Percentiles rank a stretch among this genome's conserved stretches.
Evolutionary conservation across 2,113 vertebrate genomes (phyloP).

Genomic region (Ictalurus punctatus): DNA sequence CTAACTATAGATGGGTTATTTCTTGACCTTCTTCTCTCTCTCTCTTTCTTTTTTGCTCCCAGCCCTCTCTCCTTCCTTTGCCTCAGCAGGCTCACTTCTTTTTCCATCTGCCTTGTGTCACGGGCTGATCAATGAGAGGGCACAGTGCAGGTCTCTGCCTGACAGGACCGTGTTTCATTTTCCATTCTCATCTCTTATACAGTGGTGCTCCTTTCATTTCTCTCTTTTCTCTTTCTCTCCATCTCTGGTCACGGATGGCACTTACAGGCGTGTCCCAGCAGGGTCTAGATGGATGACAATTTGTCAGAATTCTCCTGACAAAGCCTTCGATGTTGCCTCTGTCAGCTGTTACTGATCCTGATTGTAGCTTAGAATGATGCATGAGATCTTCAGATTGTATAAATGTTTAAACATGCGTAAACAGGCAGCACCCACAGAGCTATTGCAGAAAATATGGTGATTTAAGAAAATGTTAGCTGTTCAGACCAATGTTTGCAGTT

Average conservation of each 20-base stretch:
- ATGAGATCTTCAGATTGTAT: not conserved
- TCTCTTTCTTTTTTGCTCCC: not conserved
- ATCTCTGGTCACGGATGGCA: conserved; percentile 19
- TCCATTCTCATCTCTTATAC: conserved; percentile 4
- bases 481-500: not conserved
- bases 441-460: not conserved
- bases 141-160: conserved; percentile 40
- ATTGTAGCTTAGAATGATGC: conserved; percentile 15
- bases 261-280: conserved; percentile 34
- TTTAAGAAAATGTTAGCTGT: conserved; percentile 12
- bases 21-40: conserved; percentile 1
- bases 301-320: conserved; percentile 40
- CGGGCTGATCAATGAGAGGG: conserved; percentile 50
- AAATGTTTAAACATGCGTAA: not conserved
- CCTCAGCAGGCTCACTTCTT: conserved; percentile 16
- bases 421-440: not conserved
- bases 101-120: conserved; percentile 44
- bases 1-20: not conserved
- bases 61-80: conserved; percentile 2
- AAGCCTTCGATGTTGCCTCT: conserved; percentile 1
- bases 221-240: not conserved
- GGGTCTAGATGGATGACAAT: conserved; percentile 12
- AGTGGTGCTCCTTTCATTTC: conserved; percentile 24
- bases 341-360: not conserved
- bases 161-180: conserved; percentile 49